A percentile compares a stretch with the other conserved stretches of the same genome.
These are phyloP conservation scores for Phocoena sinus DNA, from an alignment of 2,113 vertebrate genomes.

Conservation along the genomic window DNA sequence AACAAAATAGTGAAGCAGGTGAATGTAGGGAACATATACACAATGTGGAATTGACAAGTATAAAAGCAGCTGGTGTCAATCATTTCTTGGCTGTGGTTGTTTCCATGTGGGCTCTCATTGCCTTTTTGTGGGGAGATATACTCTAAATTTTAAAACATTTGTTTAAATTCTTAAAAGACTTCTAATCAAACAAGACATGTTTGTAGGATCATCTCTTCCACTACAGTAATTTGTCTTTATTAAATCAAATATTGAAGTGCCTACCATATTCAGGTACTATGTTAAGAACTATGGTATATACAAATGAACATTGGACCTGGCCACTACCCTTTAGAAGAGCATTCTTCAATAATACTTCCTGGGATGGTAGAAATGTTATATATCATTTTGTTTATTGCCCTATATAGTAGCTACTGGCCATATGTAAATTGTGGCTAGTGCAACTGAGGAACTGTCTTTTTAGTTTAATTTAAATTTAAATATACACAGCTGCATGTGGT, in stretches of 20 bases:
- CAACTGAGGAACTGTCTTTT: background rate
- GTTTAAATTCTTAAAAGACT: background rate
- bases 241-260: background rate
- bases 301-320: background rate
- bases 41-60: background rate
- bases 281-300: background rate
- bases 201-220: background rate
- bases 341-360: background rate
- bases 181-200: background rate
- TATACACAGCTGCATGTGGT: background rate
- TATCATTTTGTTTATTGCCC: background rate
- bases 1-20: background rate
- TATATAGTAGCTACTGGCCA: background rate
- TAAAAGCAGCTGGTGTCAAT: background rate
- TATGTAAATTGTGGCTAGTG: background rate
- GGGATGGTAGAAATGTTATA: background rate
- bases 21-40: background rate
- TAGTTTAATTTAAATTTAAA: slow-evolving; percentile 4
- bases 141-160: background rate
- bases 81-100: background rate
- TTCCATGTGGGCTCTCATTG: background rate
- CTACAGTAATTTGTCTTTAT: background rate
- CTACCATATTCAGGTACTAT: background rate
- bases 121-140: background rate
- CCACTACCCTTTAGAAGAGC: background rate